phyloP scores from a whole-genome alignment of 2,888 invertebrate genomes.

The Notodonta ziczac region DNA sequence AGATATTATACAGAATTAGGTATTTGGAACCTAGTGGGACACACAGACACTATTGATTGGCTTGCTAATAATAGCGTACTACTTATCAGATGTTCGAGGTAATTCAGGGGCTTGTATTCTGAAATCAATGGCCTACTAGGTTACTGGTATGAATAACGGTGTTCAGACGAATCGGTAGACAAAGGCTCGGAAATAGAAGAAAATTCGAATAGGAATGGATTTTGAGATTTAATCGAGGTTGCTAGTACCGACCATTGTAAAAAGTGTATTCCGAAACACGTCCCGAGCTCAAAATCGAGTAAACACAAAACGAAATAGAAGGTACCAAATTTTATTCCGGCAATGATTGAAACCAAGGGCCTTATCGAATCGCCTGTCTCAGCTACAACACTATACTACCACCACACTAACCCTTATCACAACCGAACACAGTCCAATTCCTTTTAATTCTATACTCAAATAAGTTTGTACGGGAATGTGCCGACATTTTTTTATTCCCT shows the following conservation, averaged over 20 bases:
- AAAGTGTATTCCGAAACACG: constrained; percentile 33
- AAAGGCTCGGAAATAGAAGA: too few relatives aligned
- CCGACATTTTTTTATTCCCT: constrained; percentile 26
- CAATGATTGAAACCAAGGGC: constrained; percentile 67
- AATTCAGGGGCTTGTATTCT: too few relatives aligned
- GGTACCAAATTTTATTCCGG: constrained; percentile 58
- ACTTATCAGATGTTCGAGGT: too few relatives aligned
- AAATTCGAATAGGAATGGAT: not conserved
- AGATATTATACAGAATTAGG: too few relatives aligned
- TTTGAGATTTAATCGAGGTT: not conserved
- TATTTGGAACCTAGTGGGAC: not conserved
- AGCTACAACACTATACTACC: constrained; percentile 26
- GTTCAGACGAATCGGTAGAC: too few relatives aligned
- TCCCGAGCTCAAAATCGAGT: constrained; percentile 45
- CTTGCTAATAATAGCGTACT: too few relatives aligned
- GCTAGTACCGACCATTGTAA: not conserved
- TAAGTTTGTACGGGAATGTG: constrained; percentile 20
- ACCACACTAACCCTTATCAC: constrained; percentile 17
- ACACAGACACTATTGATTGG: too few relatives aligned
- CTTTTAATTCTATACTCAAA: constrained; percentile 8
- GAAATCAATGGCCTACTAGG: too few relatives aligned
- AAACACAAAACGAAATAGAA: constrained; percentile 54
- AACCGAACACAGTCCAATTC: constrained; percentile 15
- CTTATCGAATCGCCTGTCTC: constrained; percentile 51
- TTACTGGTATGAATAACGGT: too few relatives aligned